Base-by-base conservation (phyloP, 2,113 vertebrate species). In the Cacatua alba region DNA sequence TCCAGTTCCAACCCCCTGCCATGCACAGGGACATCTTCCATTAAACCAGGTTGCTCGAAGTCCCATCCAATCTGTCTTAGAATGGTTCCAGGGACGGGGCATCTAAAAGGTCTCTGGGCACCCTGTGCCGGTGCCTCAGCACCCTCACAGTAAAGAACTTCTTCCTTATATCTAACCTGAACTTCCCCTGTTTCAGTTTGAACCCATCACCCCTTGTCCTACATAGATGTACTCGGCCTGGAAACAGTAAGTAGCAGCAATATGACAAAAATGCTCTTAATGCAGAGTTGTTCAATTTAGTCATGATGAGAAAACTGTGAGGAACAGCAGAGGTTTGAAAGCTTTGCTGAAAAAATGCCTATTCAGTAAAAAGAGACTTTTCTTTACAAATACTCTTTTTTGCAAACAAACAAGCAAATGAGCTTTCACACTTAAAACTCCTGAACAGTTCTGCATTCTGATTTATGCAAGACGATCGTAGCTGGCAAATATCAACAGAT, bases 401-500 rank as follows among this genome's bases (percentile, higher is more conserved):
- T 3, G 13, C 63, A 82, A 94, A 87, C 44, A 79, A 96, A 79
- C 51, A 77, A 52, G 63, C 18, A 92, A 92, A 93, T 63, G 90
- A 93, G 76, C 51, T 90, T 75, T 81, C 59, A 37, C 53, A 59
- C 64, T 85, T 82, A 53, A 88, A 88, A 26, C 57, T 39, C 46
- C 68, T 62, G 43, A 88, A 60, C 6, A 88, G 26, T 70, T 92
- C 80, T 86, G 26, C 59, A 17, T 21, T 64, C 51, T 90, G 90
- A 93, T 95, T 93, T 92, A 94, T 88, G 85, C 60, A 83, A 77
- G 71, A 78, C 0, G 0, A 71, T 55, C 0, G 2, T 82, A 83
- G 55, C 76, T 93, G 79, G 76, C 68, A 95, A 96, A 88, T 43
- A 92, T 55, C 85, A 96, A 74, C 74, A 92, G 92, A 93, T 69